Percentiles rank a stretch among this genome's conserved stretches.
These are phyloP conservation scores for Arctocebus calabarensis DNA, from an alignment of 2,797 vertebrate genomes.

Conservation along the genomic window DNA sequence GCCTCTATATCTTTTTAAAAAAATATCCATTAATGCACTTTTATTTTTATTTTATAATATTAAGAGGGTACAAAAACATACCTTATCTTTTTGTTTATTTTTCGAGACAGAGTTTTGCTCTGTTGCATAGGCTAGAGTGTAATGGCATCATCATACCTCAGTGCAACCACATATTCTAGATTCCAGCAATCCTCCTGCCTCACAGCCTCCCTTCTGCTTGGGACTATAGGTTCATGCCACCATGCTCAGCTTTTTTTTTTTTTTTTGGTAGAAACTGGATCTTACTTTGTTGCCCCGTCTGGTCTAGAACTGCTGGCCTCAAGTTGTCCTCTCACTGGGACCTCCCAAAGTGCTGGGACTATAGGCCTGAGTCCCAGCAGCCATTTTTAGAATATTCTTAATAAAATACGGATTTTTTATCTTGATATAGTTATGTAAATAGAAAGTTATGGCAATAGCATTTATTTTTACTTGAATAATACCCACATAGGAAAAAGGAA, in stretches of 20 bases:
- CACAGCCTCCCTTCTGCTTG: too few relatives aligned
- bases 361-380: neutral
- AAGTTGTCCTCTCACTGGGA: neutral
- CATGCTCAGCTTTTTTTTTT: too few relatives aligned
- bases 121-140: too few relatives aligned
- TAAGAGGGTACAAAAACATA: neutral
- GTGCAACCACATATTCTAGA: neutral
- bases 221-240: too few relatives aligned
- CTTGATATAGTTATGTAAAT: neutral
- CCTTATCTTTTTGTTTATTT: neutral
- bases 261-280: too few relatives aligned
- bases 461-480: constrained; percentile 43
- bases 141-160: too few relatives aligned
- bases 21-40: too few relatives aligned
- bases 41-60: too few relatives aligned
- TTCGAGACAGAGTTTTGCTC: neutral
- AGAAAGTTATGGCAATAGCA: neutral
- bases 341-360: too few relatives aligned
- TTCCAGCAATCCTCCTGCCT: neutral
- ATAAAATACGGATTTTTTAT: constrained; percentile 47
- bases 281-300: neutral
- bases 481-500: neutral
- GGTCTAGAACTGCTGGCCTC: neutral
- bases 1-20: too few relatives aligned
- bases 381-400: neutral